A percentile compares a stretch with the other conserved stretches of the same genome.
Conservation (phyloP, 2,888 invertebrate genomes). For the Helleia helle region DNA sequence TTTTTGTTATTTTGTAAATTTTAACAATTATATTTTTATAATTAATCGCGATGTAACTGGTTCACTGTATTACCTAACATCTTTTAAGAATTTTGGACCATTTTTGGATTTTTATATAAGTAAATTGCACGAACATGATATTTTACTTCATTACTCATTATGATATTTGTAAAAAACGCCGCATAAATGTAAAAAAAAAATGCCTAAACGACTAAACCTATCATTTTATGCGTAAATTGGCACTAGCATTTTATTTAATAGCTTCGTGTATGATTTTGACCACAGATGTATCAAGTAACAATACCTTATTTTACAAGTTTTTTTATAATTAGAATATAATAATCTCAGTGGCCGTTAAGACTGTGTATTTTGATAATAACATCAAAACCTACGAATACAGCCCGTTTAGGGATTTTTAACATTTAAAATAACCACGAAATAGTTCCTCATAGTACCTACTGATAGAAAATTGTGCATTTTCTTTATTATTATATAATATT, state of each 20-base stretch:
- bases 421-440: constrained; percentile 60
- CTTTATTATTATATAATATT: constrained; percentile 53
- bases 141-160: constrained; percentile 18
- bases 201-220: constrained; percentile 1
- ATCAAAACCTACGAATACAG: constrained; percentile 52
- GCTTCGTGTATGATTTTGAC: constrained; percentile 5
- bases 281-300: constrained; percentile 24
- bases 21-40: constrained; percentile 52
- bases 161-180: constrained; percentile 7
- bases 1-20: constrained; percentile 68
- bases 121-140: constrained; percentile 24
- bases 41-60: constrained; percentile 52
- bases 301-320: constrained; percentile 28
- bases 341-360: constrained; percentile 38
- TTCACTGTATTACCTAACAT: constrained; percentile 39
- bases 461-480: constrained; percentile 71
- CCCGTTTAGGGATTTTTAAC: constrained; percentile 38
- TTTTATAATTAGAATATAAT: constrained; percentile 31
- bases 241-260: constrained; percentile 5
- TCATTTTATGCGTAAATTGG: constrained; percentile 7
- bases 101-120: constrained; percentile 23
- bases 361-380: constrained; percentile 66
- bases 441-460: constrained; percentile 74
- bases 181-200: constrained; percentile 7
- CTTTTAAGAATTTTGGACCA: constrained; percentile 40